Evolutionary conservation across 2,797 vertebrate species (phyloP).

Genomic region (Psittacula echo): DNA sequence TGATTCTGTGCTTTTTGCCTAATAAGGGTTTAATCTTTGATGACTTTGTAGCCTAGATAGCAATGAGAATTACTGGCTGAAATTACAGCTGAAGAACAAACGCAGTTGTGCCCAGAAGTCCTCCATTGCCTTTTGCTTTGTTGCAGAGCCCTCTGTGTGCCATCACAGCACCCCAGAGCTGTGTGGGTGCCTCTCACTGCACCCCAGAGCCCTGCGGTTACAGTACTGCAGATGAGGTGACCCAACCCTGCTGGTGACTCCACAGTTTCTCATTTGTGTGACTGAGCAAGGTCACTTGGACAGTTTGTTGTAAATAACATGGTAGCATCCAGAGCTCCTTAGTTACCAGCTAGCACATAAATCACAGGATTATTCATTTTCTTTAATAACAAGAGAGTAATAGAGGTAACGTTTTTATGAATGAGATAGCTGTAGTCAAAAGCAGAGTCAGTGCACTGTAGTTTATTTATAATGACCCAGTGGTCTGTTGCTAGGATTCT

Average conservation of each 20-base stretch:
- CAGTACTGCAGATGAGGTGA: background rate
- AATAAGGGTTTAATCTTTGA: background rate
- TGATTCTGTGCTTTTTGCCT: background rate
- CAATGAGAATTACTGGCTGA: background rate
- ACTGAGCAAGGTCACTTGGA: background rate
- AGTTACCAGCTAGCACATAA: background rate
- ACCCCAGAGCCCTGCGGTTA: background rate
- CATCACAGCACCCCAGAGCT: background rate
- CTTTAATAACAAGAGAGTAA: background rate
- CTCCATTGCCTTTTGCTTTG: background rate
- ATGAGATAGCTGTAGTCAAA: background rate
- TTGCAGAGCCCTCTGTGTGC: background rate
- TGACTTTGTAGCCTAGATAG: background rate
- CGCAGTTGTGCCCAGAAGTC: background rate
- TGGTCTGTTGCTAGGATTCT: background rate
- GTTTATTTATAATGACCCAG: background rate
- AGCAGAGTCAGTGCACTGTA: background rate
- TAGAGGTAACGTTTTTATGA: conserved; percentile 10
- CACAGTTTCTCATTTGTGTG: background rate
- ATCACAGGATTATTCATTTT: conserved; percentile 17
- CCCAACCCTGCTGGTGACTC: background rate
- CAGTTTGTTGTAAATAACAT: conserved; percentile 1
- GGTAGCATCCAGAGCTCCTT: background rate
- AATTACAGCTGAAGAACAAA: background rate
- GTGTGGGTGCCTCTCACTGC: background rate